These are phyloP conservation scores for Melangyna quadrimaculata DNA, from an alignment of 2,888 invertebrate genomes.

Conservation along the genomic window DNA sequence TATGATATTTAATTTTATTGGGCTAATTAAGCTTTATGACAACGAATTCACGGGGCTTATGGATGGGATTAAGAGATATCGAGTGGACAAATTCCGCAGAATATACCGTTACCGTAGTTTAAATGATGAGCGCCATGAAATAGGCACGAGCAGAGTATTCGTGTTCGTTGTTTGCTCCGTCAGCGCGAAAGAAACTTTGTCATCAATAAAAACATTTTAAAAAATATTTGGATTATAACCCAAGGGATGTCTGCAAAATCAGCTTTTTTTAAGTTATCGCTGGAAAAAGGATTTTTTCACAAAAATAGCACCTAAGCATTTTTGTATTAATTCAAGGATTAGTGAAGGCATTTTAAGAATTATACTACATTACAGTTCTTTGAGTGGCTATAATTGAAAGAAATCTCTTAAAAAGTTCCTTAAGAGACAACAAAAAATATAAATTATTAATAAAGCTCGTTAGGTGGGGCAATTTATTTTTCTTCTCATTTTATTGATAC, in stretches of 20 bases:
- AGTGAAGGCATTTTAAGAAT: not conserved
- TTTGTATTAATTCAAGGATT: not conserved
- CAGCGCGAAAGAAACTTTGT: not conserved
- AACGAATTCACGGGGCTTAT: conserved; percentile 42
- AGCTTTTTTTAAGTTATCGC: not conserved
- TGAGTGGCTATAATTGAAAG: not conserved
- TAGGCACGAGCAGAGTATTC: not conserved
- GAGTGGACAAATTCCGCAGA: conserved; percentile 49
- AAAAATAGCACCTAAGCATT: too few relatives aligned
- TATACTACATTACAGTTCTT: not conserved
- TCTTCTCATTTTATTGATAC: too few relatives aligned
- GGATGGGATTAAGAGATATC: conserved; percentile 46
- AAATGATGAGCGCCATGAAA: not conserved
- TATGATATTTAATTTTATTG: conserved; percentile 64
- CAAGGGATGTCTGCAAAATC: not conserved
- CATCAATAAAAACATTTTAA: conserved; percentile 17
- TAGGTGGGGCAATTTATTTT: too few relatives aligned
- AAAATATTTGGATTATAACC: not conserved
- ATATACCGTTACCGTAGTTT: not conserved
- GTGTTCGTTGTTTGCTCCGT: not conserved
- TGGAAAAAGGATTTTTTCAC: not conserved
- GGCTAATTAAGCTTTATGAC: conserved; percentile 64
- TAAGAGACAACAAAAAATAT: not conserved
- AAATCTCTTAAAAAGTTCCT: not conserved
- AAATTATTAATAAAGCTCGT: too few relatives aligned